Evolutionary conservation across 2,113 vertebrate genomes (phyloP).

Genomic region (Etia nguti): DNA sequence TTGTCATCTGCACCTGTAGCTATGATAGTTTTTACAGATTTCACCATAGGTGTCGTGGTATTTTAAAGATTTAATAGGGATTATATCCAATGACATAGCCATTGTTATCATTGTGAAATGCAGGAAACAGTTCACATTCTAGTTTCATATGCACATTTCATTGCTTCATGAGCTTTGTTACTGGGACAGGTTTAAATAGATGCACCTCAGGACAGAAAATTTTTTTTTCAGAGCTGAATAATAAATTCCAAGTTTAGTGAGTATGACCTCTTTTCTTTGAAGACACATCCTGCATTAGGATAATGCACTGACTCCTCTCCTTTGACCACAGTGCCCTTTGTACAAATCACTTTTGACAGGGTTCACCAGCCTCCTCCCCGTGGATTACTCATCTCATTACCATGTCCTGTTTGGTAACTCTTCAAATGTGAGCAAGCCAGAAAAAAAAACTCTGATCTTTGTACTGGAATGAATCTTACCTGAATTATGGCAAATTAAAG

Average conservation of each 20-base stretch:
- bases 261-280: neutral
- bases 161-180: neutral
- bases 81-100: neutral
- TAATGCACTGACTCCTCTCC: neutral
- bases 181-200: neutral
- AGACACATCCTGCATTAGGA: neutral
- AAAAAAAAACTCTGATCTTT: neutral
- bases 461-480: neutral
- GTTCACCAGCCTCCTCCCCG: neutral
- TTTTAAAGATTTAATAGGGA: neutral
- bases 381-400: slow-evolving; percentile 21
- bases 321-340: neutral
- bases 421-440: neutral
- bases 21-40: neutral
- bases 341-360: slow-evolving; percentile 6
- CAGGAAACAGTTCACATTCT: neutral
- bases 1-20: slow-evolving; percentile 18
- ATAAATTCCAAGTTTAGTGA: neutral
- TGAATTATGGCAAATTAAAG: neutral
- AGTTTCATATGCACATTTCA: neutral
- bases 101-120: neutral
- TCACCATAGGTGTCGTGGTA: neutral
- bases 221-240: neutral
- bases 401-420: neutral
- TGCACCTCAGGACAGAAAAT: neutral